These are phyloP conservation scores for Talpa occidentalis DNA, from an alignment of 2,113 vertebrate genomes.

Conservation along the genomic window DNA sequence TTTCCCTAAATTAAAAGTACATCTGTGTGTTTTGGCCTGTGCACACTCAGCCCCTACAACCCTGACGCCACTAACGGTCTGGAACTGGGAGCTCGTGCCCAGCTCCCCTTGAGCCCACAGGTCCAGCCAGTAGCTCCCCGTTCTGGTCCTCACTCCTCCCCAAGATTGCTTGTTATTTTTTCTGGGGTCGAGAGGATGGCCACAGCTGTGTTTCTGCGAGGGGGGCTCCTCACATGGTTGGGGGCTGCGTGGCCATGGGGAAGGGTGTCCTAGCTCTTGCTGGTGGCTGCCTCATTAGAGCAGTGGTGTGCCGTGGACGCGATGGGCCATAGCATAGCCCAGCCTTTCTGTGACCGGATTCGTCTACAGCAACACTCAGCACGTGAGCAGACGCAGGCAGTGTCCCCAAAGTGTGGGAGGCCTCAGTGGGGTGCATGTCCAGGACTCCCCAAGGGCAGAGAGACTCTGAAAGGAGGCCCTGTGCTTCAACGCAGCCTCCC, in stretches of 20 bases:
- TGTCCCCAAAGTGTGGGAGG: not conserved
- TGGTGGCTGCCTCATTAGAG: not conserved
- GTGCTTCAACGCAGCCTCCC: not conserved
- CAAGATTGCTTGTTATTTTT: not conserved
- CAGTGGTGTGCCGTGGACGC: not conserved
- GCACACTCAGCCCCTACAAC: not conserved
- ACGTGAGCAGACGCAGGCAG: not conserved
- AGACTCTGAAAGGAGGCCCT: not conserved
- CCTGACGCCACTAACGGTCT: not conserved
- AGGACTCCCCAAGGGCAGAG: not conserved
- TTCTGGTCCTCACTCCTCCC: not conserved
- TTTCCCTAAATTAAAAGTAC: not conserved
- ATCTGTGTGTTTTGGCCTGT: not conserved
- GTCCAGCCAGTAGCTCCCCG: not conserved
- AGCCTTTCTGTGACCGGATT: not conserved
- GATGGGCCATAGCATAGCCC: too few species aligned
- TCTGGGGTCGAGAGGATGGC: not conserved
- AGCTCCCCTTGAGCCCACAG: not conserved
- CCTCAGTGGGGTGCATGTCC: rapidly evolving
- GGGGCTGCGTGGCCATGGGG: rapidly evolving
- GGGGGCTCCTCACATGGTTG: not conserved
- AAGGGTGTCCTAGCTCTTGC: rapidly evolving
- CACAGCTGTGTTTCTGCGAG: not conserved
- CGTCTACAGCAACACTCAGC: rapidly evolving
- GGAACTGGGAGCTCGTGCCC: not conserved